Conservation (phyloP, 2,888 invertebrate genomes). For the Ditylenchus weischeri region DNA sequence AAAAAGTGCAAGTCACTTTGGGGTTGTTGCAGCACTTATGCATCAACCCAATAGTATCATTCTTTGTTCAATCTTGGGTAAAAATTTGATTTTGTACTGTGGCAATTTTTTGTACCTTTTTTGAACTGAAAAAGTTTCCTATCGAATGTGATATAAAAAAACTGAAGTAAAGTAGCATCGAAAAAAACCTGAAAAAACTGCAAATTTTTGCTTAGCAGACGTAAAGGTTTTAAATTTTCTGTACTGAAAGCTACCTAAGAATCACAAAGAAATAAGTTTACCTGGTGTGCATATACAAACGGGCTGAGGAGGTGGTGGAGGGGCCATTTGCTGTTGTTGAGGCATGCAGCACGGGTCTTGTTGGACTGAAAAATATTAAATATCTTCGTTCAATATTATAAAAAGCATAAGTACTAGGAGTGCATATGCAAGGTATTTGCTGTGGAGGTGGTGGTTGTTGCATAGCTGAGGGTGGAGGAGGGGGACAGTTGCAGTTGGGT, state of each 20-base stretch:
- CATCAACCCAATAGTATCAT: too few relatives aligned
- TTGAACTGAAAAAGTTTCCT: too few relatives aligned
- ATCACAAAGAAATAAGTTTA: background rate
- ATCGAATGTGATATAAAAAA: too few relatives aligned
- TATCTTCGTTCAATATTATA: background rate
- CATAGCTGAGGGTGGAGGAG: conserved; percentile 15
- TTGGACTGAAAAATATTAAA: background rate
- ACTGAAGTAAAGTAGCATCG: too few relatives aligned
- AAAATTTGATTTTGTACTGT: too few relatives aligned
- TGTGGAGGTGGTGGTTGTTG: conserved; percentile 16
- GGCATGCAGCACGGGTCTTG: conserved; percentile 26
- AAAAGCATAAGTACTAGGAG: conserved; percentile 13
- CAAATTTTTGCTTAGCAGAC: too few relatives aligned
- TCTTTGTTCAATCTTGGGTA: too few relatives aligned
- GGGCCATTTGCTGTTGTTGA: conserved; percentile 14
- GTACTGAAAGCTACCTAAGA: background rate
- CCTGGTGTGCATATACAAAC: conserved; percentile 12
- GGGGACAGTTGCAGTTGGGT: conserved; percentile 6
- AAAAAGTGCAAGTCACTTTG: too few relatives aligned
- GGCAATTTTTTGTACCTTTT: too few relatives aligned
- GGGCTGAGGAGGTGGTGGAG: conserved; percentile 9
- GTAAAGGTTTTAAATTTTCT: too few relatives aligned
- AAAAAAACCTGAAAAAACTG: too few relatives aligned
- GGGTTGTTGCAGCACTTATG: too few relatives aligned
- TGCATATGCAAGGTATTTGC: conserved; percentile 19